These are phyloP conservation scores for Liposcelis brunnea DNA, from an alignment of 2,888 invertebrate species.

Conservation along the genomic window DNA sequence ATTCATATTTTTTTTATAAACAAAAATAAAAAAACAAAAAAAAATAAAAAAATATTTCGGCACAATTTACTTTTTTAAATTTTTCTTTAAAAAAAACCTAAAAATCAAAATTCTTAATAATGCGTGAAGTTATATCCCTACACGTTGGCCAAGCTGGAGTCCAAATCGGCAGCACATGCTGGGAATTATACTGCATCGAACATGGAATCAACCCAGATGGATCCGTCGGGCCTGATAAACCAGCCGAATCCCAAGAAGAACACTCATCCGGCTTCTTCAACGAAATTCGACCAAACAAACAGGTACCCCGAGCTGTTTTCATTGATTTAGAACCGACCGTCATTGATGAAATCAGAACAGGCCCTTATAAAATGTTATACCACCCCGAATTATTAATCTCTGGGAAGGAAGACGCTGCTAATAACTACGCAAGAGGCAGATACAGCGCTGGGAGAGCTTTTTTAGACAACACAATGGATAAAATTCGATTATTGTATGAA, in stretches of 20 bases:
- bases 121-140: constrained; percentile 29
- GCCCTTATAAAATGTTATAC: constrained; percentile 88
- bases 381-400: constrained; percentile 95
- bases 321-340: constrained; percentile 46
- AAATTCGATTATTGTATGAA: no score
- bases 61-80: no score
- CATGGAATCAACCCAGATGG: constrained; percentile 31
- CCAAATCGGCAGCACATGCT: constrained; percentile 25
- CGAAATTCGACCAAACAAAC: constrained; percentile 42
- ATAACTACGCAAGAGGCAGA: constrained; percentile 94
- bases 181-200: constrained; percentile 25
- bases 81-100: no score
- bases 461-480: no score
- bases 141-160: constrained; percentile 29
- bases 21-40: no score
- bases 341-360: constrained; percentile 73
- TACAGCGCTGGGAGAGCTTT: constrained; percentile 70
- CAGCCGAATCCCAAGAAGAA: constrained; percentile 32
- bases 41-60: no score
- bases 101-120: no score
- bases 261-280: constrained; percentile 34
- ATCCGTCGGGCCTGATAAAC: constrained; percentile 35
- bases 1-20: no score
- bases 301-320: constrained; percentile 39
- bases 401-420: constrained; percentile 93